Evolutionary conservation across 2,113 vertebrate species (phyloP).

Genomic region (Chrysochloris asiatica): DNA sequence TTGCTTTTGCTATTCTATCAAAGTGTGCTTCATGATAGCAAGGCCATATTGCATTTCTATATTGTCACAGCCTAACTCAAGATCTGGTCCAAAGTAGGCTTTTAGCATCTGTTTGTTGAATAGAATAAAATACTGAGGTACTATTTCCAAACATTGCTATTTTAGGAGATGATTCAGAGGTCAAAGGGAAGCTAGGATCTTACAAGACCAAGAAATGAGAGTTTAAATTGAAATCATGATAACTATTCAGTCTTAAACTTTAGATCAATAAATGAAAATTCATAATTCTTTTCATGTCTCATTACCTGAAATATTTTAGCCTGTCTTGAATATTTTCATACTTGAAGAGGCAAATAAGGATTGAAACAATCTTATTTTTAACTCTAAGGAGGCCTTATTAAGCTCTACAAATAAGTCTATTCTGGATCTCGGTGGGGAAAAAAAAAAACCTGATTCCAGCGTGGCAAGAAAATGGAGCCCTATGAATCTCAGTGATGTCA

Average conservation of each 20-base stretch:
- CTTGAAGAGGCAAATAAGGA: slow-evolving; percentile 48
- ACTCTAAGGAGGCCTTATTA: slow-evolving; percentile 57
- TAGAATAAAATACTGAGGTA: neutral
- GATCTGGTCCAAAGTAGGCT: neutral
- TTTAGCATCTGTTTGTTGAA: neutral
- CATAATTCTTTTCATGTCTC: slow-evolving; percentile 27
- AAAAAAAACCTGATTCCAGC: slow-evolving; percentile 17
- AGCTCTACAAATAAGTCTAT: slow-evolving; percentile 66
- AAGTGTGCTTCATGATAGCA: neutral
- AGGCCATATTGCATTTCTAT: neutral
- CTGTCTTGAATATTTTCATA: slow-evolving; percentile 34
- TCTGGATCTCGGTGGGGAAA: neutral
- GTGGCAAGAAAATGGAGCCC: slow-evolving; percentile 56
- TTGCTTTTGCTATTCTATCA: neutral
- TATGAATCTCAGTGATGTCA: slow-evolving; percentile 64
- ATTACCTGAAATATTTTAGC: slow-evolving; percentile 9
- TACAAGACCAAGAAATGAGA: neutral
- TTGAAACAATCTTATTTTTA: slow-evolving; percentile 62
- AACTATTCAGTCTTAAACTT: slow-evolving; percentile 12
- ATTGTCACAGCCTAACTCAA: neutral
- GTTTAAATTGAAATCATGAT: neutral
- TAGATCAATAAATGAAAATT: slow-evolving; percentile 31
- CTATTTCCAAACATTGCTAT: neutral
- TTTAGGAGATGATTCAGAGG: neutral
- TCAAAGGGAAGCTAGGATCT: neutral